A percentile compares a stretch with the other conserved stretches of the same genome.
These are phyloP conservation scores for Charina bottae DNA, from an alignment of 2,113 vertebrate genomes.

Conservation along the genomic window DNA sequence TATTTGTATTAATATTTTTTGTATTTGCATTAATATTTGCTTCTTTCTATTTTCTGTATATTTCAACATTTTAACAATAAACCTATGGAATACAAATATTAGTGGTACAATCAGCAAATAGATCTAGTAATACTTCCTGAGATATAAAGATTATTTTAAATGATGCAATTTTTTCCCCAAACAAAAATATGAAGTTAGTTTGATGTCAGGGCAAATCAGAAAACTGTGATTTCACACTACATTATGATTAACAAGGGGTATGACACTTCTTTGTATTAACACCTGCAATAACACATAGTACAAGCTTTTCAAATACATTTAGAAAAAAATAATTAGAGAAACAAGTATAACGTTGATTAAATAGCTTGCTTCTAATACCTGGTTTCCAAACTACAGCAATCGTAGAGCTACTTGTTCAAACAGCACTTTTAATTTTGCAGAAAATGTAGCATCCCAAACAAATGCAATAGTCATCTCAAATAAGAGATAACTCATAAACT, in stretches of 20 bases:
- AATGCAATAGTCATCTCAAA: background rate
- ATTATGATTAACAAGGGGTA: constrained; percentile 58
- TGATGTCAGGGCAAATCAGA: constrained; percentile 53
- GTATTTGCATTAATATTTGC: background rate
- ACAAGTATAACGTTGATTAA: constrained; percentile 37
- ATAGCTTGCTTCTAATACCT: constrained; percentile 25
- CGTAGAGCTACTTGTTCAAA: constrained; percentile 40
- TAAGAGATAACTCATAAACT: background rate
- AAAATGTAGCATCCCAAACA: background rate
- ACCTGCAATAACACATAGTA: constrained; percentile 28
- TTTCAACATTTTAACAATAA: background rate
- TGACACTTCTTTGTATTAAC: constrained; percentile 37
- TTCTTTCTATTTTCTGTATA: background rate
- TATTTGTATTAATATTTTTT: background rate
- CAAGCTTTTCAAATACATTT: constrained; percentile 47
- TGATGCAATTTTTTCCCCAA: constrained; percentile 28
- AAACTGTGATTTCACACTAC: constrained; percentile 46
- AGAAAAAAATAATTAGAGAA: constrained; percentile 46
- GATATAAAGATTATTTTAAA: constrained; percentile 51
- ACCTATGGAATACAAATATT: constrained; percentile 11
- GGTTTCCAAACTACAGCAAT: background rate
- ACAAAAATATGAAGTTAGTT: constrained; percentile 33
- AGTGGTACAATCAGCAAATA: constrained; percentile 41
- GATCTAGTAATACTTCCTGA: constrained; percentile 46
- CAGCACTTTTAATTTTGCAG: constrained; percentile 26